These are phyloP conservation scores for Holothuria glaberrima DNA, from an alignment of 35 echinoderm and acorn worm species.

Conservation along the genomic window DNA sequence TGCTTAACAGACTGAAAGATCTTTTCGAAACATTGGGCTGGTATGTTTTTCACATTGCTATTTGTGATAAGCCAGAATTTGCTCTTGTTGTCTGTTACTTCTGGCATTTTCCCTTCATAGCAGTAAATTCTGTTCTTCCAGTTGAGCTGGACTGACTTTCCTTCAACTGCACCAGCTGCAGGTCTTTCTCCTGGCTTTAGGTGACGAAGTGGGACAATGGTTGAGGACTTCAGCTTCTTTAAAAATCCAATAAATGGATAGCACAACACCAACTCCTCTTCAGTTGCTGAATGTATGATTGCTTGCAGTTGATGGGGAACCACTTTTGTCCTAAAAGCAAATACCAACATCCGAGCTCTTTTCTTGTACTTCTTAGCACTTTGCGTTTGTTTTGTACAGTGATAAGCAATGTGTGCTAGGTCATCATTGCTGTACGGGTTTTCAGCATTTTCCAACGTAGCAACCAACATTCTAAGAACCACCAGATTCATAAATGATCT, in stretches of 20 bases:
- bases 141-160: conserved; percentile 44
- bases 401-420: conserved; percentile 62
- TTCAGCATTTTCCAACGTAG: conserved; percentile 21
- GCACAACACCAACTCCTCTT: conserved; percentile 48
- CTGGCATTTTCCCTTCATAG: background rate
- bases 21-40: background rate
- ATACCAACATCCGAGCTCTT: conserved; percentile 51
- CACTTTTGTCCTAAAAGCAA: conserved; percentile 65
- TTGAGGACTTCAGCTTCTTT: background rate
- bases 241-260: conserved; percentile 60
- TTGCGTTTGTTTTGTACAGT: conserved; percentile 51
- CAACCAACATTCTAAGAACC: conserved; percentile 73
- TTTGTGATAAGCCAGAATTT: conserved; percentile 2
- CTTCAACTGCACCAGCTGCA: conserved; percentile 38
- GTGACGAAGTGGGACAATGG: background rate
- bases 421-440: conserved; percentile 58
- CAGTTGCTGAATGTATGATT: conserved; percentile 51
- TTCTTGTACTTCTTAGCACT: conserved; percentile 68
- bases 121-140: conserved; percentile 87
- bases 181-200: conserved; percentile 79
- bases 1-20: background rate
- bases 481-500: conserved; percentile 86
- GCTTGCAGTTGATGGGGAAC: conserved; percentile 42
- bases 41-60: background rate
- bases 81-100: background rate